phyloP scores from a whole-genome alignment of 2,797 vertebrate species.

The Acanthiza pusilla region DNA sequence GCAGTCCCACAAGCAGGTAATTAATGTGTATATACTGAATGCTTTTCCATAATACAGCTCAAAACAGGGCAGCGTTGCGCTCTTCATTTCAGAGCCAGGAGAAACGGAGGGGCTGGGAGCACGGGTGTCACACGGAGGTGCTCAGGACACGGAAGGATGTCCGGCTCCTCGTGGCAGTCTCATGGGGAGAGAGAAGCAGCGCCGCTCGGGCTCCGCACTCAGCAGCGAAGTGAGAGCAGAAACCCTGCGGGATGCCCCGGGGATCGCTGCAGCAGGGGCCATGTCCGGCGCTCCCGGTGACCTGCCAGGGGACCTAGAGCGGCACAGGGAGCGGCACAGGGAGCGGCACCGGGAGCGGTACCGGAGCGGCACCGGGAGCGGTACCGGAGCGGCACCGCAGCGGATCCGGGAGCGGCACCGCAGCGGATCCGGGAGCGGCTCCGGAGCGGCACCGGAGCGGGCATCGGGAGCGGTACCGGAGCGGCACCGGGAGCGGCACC shows the following conservation, averaged over 20 bases:
- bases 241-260: not conserved
- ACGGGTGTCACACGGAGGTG: fast-evolving
- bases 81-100: not conserved
- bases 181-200: fast-evolving
- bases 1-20: not conserved
- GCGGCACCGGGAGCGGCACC: no score
- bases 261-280: not conserved
- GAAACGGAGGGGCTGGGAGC: fast-evolving
- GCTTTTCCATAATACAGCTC: fast-evolving
- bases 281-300: no score
- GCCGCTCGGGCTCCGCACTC: not conserved
- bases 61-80: not conserved
- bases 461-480: no score
- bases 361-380: no score
- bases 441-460: no score
- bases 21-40: fast-evolving
- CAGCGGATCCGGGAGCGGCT: no score
- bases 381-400: no score
- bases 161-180: not conserved
- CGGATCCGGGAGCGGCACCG: no score
- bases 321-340: no score
- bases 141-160: fast-evolving
- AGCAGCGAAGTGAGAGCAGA: not conserved
- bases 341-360: no score
- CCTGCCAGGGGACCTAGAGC: no score